These are phyloP conservation scores for Formica selysi DNA, from an alignment of 1,140 invertebrate species.

Conservation along the genomic window DNA sequence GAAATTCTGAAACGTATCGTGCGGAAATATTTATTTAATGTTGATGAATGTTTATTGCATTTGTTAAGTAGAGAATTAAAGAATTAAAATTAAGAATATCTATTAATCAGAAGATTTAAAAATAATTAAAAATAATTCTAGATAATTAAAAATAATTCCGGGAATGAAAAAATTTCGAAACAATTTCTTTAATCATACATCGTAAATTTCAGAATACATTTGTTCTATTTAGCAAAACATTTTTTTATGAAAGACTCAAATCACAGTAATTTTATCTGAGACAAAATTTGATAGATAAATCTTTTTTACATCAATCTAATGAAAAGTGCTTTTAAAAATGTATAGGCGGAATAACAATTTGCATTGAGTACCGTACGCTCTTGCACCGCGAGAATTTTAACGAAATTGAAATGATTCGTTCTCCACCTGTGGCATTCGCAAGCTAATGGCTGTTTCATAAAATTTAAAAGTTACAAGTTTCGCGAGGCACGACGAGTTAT, in stretches of 20 bases:
- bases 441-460: conserved; percentile 32
- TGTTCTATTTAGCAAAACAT: conserved; percentile 15
- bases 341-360: conserved; percentile 27
- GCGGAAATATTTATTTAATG: neutral
- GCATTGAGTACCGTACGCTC: conserved; percentile 40
- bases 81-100: neutral
- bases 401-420: conserved; percentile 59
- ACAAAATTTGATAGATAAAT: conserved; percentile 25
- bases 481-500: conserved; percentile 38
- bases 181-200: conserved; percentile 16
- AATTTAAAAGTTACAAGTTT: conserved; percentile 54
- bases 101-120: neutral
- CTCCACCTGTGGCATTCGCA: conserved; percentile 66
- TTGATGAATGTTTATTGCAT: conserved; percentile 9
- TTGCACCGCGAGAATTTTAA: conserved; percentile 33
- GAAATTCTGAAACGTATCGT: conserved; percentile 10
- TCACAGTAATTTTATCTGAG: conserved; percentile 24
- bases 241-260: conserved; percentile 13
- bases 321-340: conserved; percentile 2
- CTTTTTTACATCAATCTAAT: conserved; percentile 7
- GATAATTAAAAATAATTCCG: too few species aligned
- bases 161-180: neutral
- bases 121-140: too few species aligned
- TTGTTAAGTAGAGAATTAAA: conserved; percentile 18
- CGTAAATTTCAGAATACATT: neutral